Evolutionary conservation across 2,888 invertebrate genomes (phyloP), one percentile per base, ranked within the genome.

Genomic region (Phrixothrix hirtus): DNA sequence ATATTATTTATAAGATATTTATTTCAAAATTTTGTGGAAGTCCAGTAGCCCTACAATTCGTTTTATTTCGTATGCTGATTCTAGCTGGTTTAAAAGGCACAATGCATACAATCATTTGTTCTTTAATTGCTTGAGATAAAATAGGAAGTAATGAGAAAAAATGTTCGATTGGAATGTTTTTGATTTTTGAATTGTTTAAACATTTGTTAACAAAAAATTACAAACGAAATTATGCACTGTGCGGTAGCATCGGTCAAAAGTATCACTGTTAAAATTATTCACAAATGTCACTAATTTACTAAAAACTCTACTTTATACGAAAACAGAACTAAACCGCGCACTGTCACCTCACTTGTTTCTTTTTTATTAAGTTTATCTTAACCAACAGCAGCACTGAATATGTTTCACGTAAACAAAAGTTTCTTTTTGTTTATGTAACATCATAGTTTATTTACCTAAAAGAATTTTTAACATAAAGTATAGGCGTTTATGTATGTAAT

Each of bases 21-120:
- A 76, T 76, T 73, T 75, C 71, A 73, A 75, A 76, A 76, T 74
- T 73, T 73, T 72, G 74, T 76, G 75, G 76, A 76, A 76, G 75
- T 75, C 75, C 76, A 75, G 73, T 75, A 75, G 76, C 75, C 75
- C 75, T 75, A 75, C 75, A 73, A 72, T 72, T 71, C n/a, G 63
- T 60, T 58, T 68, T 71, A 50, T 70, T 67, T 71, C 67, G 69
- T 70, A 72, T 74, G 71, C 72, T 73, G 71, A 63, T 66, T 68
- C 72, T 73, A 71, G 66, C 66, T 72, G 66, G 64, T 62, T 62
- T 66, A 62, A 46, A 60, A 47, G 43, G 27, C 42, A 55, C 57
- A 55, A 58, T 63, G 62, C 60, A 64, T 62, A 60, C 59, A 58
- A 50, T 56, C 55, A 32, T 57, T 55, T 31, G 36, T 17, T 26